These are phyloP conservation scores for Nothura maculosa DNA, from an alignment of 2,797 vertebrate genomes.

Conservation along the genomic window DNA sequence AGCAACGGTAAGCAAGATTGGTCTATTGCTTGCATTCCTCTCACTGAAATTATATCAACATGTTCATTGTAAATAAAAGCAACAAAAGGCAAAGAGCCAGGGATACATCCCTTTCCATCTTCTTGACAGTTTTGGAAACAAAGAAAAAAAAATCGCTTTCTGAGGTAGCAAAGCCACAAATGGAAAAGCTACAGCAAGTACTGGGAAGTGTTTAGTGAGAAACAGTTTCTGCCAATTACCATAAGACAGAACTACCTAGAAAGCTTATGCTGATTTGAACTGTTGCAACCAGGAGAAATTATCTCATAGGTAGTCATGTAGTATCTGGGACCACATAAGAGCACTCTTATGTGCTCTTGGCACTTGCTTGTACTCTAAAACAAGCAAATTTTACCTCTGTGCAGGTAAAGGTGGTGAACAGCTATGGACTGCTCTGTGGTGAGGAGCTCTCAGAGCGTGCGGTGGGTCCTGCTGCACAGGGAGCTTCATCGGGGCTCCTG, in stretches of 20 bases:
- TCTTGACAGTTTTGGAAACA: not conserved
- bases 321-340: not conserved
- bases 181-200: not conserved
- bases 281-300: not conserved
- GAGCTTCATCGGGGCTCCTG: not conserved
- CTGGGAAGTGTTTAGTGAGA: not conserved
- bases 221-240: not conserved
- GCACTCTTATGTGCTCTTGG: too few relatives aligned
- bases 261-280: not conserved
- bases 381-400: accelerated
- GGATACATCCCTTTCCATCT: not conserved
- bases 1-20: not conserved
- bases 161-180: not conserved
- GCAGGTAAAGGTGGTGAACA: not conserved
- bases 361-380: not conserved
- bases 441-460: not conserved
- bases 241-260: not conserved
- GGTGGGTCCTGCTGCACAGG: not conserved
- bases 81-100: not conserved
- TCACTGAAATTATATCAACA: not conserved
- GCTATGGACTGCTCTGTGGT: not conserved
- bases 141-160: not conserved
- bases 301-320: not conserved
- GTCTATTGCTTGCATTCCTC: not conserved
- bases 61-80: not conserved